A percentile compares a stretch with the other conserved stretches of the same genome.
These are phyloP conservation scores for Apodemia mormo DNA, from an alignment of 2,888 invertebrate genomes.

Conservation along the genomic window DNA sequence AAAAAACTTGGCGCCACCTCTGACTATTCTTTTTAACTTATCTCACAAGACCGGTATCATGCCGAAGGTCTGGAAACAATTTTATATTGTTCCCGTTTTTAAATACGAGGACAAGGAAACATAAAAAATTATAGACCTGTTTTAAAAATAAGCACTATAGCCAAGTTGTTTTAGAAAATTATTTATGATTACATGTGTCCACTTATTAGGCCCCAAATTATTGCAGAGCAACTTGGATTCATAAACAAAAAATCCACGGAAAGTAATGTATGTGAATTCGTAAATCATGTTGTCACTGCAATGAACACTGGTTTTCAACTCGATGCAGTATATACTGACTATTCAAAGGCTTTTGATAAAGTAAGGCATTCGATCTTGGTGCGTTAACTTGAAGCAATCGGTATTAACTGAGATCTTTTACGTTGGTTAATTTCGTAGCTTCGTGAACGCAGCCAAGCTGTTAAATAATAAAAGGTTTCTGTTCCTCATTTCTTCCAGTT, in stretches of 20 bases:
- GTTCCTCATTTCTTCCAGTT: too few species aligned
- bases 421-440: constrained; percentile 29
- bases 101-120: constrained; percentile 13
- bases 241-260: too few species aligned
- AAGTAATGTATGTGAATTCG: too few species aligned
- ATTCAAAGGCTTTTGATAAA: constrained; percentile 32
- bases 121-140: constrained; percentile 21
- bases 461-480: too few species aligned
- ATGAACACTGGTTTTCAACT: constrained; percentile 27
- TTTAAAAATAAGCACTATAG: too few species aligned
- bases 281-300: background rate
- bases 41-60: constrained; percentile 8
- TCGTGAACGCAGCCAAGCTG: constrained; percentile 21
- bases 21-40: constrained; percentile 1
- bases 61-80: constrained; percentile 20
- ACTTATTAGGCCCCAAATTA: too few species aligned
- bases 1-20: background rate
- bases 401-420: constrained; percentile 23
- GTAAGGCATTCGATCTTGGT: constrained; percentile 30
- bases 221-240: too few species aligned
- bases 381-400: constrained; percentile 18
- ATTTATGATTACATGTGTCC: constrained; percentile 7
- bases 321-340: constrained; percentile 34
- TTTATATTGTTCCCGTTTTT: constrained; percentile 16
- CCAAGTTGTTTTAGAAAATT: constrained; percentile 16